Evolutionary conservation across 2,797 vertebrate species (phyloP).

Genomic region (Myotis myotis): DNA sequence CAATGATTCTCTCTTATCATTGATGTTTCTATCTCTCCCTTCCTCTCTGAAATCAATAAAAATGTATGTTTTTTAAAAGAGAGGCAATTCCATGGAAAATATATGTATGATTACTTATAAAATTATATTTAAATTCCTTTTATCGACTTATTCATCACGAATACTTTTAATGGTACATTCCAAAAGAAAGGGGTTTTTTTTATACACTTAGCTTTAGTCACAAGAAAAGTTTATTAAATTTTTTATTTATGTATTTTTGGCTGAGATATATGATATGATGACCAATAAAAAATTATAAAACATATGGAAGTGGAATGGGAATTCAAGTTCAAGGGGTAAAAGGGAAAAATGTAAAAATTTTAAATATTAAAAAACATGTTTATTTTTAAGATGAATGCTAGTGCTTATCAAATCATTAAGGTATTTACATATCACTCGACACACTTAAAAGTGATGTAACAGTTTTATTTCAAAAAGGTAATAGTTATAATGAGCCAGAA

Average conservation of each 20-base stretch:
- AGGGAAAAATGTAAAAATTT: not conserved
- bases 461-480: constrained; percentile 30
- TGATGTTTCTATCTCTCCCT: too few species aligned
- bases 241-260: constrained; percentile 24
- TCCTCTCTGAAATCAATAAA: too few species aligned
- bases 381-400: constrained; percentile 3
- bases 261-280: constrained; percentile 5
- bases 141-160: not conserved
- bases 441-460: not conserved
- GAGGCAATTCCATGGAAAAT: not conserved
- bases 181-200: not conserved
- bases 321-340: constrained; percentile 1
- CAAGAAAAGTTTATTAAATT: constrained; percentile 4
- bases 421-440: not conserved
- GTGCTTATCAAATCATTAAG: constrained; percentile 5
- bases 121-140: constrained; percentile 10
- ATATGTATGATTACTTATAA: not conserved
- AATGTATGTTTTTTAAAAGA: not conserved
- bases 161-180: constrained; percentile 7
- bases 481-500: not conserved
- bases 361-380: not conserved
- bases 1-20: too few species aligned
- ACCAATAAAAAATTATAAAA: not conserved
- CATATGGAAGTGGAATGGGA: not conserved
- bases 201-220: not conserved